Evolutionary conservation across 1,140 invertebrate genomes (phyloP).

Genomic region (Cyphomyrmex costatus): DNA sequence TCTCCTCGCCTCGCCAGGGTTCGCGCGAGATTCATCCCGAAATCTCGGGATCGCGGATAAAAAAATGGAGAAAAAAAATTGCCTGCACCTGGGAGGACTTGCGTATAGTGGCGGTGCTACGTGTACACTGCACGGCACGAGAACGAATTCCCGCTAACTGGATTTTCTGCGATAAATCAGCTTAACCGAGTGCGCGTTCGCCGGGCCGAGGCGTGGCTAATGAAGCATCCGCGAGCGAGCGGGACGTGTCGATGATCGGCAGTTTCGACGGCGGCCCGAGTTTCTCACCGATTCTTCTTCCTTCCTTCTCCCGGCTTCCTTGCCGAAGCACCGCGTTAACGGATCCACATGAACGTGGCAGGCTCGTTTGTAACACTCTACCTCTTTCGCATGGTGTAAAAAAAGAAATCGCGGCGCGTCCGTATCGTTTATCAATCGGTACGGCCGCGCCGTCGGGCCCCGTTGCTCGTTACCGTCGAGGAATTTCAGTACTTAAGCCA

Average conservation of each 20-base stretch:
- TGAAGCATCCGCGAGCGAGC: slow-evolving; percentile 61
- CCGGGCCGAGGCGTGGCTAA: slow-evolving; percentile 63
- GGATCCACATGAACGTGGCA: slow-evolving; percentile 38
- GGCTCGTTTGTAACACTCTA: slow-evolving; percentile 59
- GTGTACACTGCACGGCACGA: slow-evolving; percentile 12
- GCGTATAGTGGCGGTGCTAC: not conserved
- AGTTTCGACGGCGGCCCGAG: slow-evolving; percentile 41
- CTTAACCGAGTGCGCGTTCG: slow-evolving; percentile 43
- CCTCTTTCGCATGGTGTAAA: not conserved
- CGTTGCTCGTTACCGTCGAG: slow-evolving; percentile 32
- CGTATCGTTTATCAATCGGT: slow-evolving; percentile 57
- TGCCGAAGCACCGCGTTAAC: slow-evolving; percentile 35
- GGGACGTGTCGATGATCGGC: slow-evolving; percentile 65
- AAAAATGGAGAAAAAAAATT: not conserved
- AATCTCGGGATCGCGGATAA: slow-evolving; percentile 13
- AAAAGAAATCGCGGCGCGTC: slow-evolving; percentile 48
- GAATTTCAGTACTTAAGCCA: slow-evolving; percentile 54
- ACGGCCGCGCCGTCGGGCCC: slow-evolving; percentile 22
- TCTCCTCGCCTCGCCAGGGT: not conserved
- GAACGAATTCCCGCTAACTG: slow-evolving; percentile 63
- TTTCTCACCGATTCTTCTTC: slow-evolving; percentile 47
- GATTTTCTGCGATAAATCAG: slow-evolving; percentile 70
- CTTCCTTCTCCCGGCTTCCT: slow-evolving; percentile 7
- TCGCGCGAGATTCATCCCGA: not conserved
- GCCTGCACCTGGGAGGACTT: not conserved